Base-by-base conservation (phyloP, 2,888 invertebrate species). In the Colletes collaris region DNA sequence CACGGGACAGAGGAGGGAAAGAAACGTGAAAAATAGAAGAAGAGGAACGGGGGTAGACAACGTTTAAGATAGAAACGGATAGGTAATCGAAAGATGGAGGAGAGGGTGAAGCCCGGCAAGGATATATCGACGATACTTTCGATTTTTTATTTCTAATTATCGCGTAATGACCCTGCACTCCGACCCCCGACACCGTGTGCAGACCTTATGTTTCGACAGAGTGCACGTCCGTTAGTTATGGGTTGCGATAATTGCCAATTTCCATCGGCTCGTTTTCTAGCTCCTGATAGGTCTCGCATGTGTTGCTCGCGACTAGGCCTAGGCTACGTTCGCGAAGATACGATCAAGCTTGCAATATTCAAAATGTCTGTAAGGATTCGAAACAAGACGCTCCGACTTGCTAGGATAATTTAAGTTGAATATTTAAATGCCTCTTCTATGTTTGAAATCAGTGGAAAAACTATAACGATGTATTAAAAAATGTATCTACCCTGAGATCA, bases 241-340 rank as follows among this genome's bases (percentile, higher is more conserved):
- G 89, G 88, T 88, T 88, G 85, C 87, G 86, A 89, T 92, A 92
- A 92, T 92, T 92, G 91, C 87, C 91, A 91, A 92, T 92, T 90
- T 90, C 89, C 88, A 90, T 86, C 84, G 84, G 76, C 71, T 83
- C 84, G 81, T 78, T 73, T 85, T 80, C 83, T 81, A 80, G 80
- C 76, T 83, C 63, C 78, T 65, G 79, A 77, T 79, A 78, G 81
- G 59, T 44, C 76, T 65, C 82, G 66, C 76, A 74, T 77, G 76
- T 74, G 76, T 65, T 66, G 64, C 27, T n/a, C 35, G 70, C 40
- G 55, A 52, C 65, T 59, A 63, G 44, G 27, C 60, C 63, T 65
- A 82, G 19, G 8, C 50, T 59, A 6, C 8, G 52, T 55, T 76
- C 63, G 27, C 72, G 64, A 60, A 69, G 10, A 44, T 35, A 37